A percentile compares a stretch with the other conserved stretches of the same genome.
Evolutionary conservation across 2,113 vertebrate genomes (phyloP).

Genomic region (Pitta sordida): DNA sequence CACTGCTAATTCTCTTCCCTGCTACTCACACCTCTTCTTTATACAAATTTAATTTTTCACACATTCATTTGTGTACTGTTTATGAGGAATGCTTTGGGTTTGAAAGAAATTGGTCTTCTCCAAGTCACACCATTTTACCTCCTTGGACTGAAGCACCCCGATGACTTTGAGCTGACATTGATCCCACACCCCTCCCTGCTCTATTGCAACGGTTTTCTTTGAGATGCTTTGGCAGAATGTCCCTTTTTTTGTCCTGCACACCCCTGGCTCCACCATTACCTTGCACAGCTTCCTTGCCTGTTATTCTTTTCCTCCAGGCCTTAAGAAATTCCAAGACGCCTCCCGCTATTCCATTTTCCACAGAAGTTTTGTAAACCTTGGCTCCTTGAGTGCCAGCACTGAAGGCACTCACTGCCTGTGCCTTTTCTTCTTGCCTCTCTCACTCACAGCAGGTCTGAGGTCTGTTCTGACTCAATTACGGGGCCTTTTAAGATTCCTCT

Average conservation of each 20-base stretch:
- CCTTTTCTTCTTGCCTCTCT: constrained; percentile 6
- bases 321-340: not conserved
- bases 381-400: not conserved
- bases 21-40: constrained; percentile 40
- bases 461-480: constrained; percentile 28
- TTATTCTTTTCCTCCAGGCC: not conserved
- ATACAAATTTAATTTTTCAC: constrained; percentile 40
- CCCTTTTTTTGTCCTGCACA: not conserved
- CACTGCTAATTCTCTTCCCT: constrained; percentile 39
- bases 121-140: not conserved
- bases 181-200: not conserved
- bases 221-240: not conserved
- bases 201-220: not conserved
- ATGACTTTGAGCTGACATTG: not conserved
- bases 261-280: not conserved
- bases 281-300: not conserved
- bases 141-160: not conserved
- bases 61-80: constrained; percentile 5
- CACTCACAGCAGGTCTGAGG: not conserved
- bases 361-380: not conserved
- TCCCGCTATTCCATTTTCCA: not conserved
- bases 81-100: not conserved
- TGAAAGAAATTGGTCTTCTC: not conserved
- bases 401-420: not conserved
- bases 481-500: not conserved